Evolutionary conservation across 2,888 invertebrate genomes (phyloP), one percentile per base, ranked within the genome.

Genomic region (Dynastes tityus): DNA sequence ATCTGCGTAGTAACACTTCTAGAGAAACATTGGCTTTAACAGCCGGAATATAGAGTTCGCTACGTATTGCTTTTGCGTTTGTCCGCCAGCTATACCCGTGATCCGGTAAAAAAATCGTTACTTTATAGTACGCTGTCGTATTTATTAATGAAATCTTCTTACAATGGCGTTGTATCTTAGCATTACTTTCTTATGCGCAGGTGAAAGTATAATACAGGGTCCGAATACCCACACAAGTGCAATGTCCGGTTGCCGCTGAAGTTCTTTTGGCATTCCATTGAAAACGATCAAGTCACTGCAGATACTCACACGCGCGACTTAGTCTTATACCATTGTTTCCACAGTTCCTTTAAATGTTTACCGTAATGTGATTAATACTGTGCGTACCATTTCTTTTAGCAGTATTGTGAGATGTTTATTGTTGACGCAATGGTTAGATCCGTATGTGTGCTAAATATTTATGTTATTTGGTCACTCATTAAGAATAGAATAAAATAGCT

Each of bases 231-330:
- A 78, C 78, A 78, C 80, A 80, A 76, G 83, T 80, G 82, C 83
- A 83, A 82, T 73, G 82, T 79, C 82, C 82, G 80, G 81, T 80
- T 81, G 79, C 78, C 80, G 78, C 80, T 78, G 77, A 76, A 79
- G 78, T 79, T 80, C 79, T 79, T 81, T 82, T 81, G 79, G 82
- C 82, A 82, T 82, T 82, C 82, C 81, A 82, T 77, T 81, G 82
- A 82, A 82, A 82, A 70, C 82, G 82, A 82, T 78, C 79, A 76
- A 78, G 78, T 68, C 63, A 73, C 63, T 49, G 49, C 22, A 67
- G 27, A 63, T 8, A 29, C 45, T 45, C 22, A 55, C 27, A 45
- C 55, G 13, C 63, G 16, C 49, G 27, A 58, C 45, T 70, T 37
- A 61, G 45, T 77, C 70, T 27, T 45, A 61, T 64, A 27, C 70